These are phyloP conservation scores for Oncopeltus fasciatus DNA, from an alignment of 1,140 invertebrate genomes.

Conservation along the genomic window DNA sequence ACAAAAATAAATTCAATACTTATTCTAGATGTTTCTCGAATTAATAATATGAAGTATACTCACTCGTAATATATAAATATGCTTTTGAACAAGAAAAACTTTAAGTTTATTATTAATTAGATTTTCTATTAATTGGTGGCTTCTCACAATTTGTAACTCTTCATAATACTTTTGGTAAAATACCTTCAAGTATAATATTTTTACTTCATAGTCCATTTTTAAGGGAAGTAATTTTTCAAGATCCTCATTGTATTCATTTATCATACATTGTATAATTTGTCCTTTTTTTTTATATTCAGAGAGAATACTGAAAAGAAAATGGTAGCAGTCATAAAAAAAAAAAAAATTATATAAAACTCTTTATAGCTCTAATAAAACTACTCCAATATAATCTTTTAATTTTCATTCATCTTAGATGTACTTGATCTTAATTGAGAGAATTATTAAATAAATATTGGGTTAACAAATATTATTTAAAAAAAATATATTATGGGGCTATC, in stretches of 20 bases:
- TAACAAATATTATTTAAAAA: too few species aligned
- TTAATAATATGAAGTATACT: conserved; percentile 25
- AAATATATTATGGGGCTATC: too few species aligned
- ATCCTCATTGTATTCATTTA: neutral
- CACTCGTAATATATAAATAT: conserved; percentile 31
- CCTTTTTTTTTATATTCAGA: neutral
- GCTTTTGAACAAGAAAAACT: neutral
- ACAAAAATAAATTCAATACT: too few species aligned
- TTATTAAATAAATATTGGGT: too few species aligned
- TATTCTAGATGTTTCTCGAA: too few species aligned
- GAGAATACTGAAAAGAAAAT: too few species aligned
- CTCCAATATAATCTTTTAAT: too few species aligned
- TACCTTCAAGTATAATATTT: conserved; percentile 3
- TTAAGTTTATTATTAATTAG: neutral
- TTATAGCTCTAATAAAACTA: too few species aligned
- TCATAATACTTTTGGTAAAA: neutral
- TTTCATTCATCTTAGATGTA: too few species aligned
- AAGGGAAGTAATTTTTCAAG: conserved; percentile 12
- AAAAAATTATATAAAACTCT: too few species aligned
- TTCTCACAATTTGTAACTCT: neutral
- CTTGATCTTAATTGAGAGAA: too few species aligned
- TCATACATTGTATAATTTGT: neutral
- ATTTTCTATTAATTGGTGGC: neutral
- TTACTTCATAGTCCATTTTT: conserved; percentile 2
- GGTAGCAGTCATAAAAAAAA: too few species aligned